Evolutionary conservation across 2,113 vertebrate species (phyloP).

Genomic region (Taurulus bubalis): DNA sequence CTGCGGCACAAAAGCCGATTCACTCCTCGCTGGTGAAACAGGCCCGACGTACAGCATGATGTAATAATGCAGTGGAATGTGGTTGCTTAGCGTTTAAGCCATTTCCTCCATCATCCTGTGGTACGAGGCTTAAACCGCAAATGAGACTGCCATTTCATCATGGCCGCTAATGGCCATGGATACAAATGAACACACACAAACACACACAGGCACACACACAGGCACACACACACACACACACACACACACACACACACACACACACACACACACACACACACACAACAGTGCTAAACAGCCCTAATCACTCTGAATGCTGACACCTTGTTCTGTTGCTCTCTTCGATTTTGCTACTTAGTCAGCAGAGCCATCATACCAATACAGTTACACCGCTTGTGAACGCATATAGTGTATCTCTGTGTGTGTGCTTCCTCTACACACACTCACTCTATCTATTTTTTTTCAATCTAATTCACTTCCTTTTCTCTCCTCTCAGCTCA

Average conservation of each 20-base stretch:
- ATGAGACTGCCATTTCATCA: conserved; percentile 69
- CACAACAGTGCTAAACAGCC: conserved; percentile 38
- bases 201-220: conserved; percentile 28
- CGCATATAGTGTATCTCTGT: not conserved
- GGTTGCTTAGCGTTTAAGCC: conserved; percentile 46
- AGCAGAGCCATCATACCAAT: conserved; percentile 35
- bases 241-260: conserved; percentile 26
- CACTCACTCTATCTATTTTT: conserved; percentile 47
- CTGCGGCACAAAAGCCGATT: not conserved
- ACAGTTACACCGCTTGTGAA: conserved; percentile 15
- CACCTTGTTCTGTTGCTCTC: conserved; percentile 40
- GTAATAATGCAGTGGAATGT: conserved; percentile 47
- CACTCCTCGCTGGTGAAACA: not conserved
- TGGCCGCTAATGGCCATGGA: conserved; percentile 60
- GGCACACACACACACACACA: conserved; percentile 20
- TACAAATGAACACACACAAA: conserved; percentile 44
- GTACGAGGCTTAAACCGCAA: conserved; percentile 54
- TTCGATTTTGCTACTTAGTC: conserved; percentile 47
- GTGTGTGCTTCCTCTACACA: not conserved
- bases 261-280: conserved; percentile 10
- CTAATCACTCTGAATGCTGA: conserved; percentile 61
- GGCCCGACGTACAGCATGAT: not conserved
- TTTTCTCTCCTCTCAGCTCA: conserved; percentile 30
- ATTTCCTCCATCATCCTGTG: conserved; percentile 57
- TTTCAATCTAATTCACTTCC: conserved; percentile 41